Evolutionary conservation across 2,113 vertebrate genomes (phyloP).

Genomic region (Ondatra zibethicus): DNA sequence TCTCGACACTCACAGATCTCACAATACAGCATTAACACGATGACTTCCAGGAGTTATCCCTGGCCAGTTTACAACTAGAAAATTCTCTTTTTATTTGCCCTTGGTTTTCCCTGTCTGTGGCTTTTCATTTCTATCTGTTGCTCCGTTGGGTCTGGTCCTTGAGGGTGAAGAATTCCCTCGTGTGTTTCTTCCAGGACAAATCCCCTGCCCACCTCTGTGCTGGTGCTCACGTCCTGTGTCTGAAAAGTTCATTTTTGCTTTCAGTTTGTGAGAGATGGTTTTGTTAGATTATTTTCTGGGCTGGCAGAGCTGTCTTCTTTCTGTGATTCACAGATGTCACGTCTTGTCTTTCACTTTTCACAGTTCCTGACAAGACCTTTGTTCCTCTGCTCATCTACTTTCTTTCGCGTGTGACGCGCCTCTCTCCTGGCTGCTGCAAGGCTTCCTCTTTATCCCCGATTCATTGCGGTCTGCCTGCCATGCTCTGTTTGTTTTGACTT

Average conservation of each 20-base stretch:
- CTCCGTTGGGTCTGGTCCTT: neutral
- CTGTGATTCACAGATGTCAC: neutral
- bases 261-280: neutral
- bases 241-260: neutral
- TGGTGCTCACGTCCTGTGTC: neutral
- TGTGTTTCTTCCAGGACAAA: neutral
- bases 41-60: neutral
- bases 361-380: neutral
- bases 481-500: neutral
- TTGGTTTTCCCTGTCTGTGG: neutral
- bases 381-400: neutral
- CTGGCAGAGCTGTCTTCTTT: neutral
- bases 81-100: neutral
- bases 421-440: neutral
- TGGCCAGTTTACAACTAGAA: neutral
- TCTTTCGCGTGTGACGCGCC: neutral
- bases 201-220: neutral
- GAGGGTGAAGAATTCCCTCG: neutral
- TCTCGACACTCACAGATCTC: neutral
- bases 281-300: neutral
- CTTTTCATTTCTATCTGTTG: neutral
- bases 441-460: neutral
- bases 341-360: neutral
- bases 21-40: neutral
- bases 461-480: neutral